Base-by-base conservation (phyloP, 2,113 vertebrate species). In the Periophthalmus modestus region DNA sequence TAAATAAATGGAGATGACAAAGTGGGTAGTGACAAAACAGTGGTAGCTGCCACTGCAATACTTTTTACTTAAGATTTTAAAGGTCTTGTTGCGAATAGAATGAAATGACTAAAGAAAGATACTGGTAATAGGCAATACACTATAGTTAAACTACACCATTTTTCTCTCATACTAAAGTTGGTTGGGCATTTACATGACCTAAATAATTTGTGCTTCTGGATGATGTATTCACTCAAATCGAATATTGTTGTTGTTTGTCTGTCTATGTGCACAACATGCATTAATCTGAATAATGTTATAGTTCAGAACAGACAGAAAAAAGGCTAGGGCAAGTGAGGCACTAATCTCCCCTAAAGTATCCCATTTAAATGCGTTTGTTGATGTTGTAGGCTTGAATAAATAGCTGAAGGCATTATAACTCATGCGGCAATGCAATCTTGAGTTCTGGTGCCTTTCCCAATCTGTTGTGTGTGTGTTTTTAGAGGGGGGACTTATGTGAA, bases 281-380 rank as follows among this genome's bases (percentile, higher is more conserved):
- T 55, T 68, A 75, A 82, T 68, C 47, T 69, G 59, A 43, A 69
- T 52, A 58, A 73, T 39, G 73, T 76, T 55, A 43, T 57, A 69
- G 21, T 46, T 78, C 39, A 54, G 69, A 68, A 24, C 47, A 68
- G 55, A 61, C 47, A 72, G 65, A 24, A 54, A 70, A 58, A 69
- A 47, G 68, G 28, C 15, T 70, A 62, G 68, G 23, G 66, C 47
- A 72, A 68, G 52, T 65, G 36, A n/a, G 71, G 66, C 67, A 70
- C 57, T 74, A 84, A 87, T 81, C 81, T 61, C 73, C 73, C 81
- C 78, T 74, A 47, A 71, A 81, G 80, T 79, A 72, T 85, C 72
- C 73, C 73, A 82, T 88, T 87, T 79, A 83, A 79, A 84, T 81
- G 74, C 88, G 82, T 91, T 86, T 90, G 89, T 85, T 88, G 87